These are phyloP conservation scores for Gymnothorax javanicus DNA, from an alignment of 2,797 vertebrate genomes.

Conservation along the genomic window DNA sequence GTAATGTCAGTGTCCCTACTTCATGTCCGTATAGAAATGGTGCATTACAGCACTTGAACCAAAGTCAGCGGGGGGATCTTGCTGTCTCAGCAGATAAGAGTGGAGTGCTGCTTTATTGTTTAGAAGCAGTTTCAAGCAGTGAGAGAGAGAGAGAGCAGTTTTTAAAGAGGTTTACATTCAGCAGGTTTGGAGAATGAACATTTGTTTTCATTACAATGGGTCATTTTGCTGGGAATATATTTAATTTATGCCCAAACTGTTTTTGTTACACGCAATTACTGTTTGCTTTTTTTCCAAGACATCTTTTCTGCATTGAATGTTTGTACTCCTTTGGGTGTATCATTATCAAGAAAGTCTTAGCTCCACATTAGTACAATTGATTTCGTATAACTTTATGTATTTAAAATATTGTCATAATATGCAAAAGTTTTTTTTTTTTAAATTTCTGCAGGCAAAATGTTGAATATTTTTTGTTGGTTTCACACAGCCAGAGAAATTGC, in stretches of 20 bases:
- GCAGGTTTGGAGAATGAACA: background rate
- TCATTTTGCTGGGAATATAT: background rate
- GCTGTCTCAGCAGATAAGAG: conserved; percentile 8
- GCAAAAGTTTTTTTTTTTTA: too few species aligned
- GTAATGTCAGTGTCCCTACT: background rate
- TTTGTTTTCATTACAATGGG: background rate
- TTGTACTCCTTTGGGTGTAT: background rate
- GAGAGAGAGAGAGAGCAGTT: background rate
- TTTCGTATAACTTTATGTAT: too few species aligned
- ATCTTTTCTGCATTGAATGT: background rate
- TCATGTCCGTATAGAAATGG: background rate
- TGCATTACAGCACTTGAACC: conserved; percentile 8
- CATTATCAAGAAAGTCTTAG: background rate
- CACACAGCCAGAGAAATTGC: background rate
- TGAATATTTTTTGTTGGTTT: background rate
- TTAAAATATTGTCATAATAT: too few species aligned
- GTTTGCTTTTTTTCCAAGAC: background rate
- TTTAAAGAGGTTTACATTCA: background rate
- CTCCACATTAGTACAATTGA: too few species aligned
- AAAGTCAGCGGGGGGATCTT: background rate
- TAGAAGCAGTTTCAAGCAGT: background rate
- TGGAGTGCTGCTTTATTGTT: conserved; percentile 9
- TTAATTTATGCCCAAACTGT: background rate
- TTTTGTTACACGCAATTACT: background rate
- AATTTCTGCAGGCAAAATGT: too few species aligned